Percentiles rank a stretch among this genome's conserved stretches.
phyloP scores from a whole-genome alignment of 2,797 vertebrate species.

The Lophotriccus pileatus region DNA sequence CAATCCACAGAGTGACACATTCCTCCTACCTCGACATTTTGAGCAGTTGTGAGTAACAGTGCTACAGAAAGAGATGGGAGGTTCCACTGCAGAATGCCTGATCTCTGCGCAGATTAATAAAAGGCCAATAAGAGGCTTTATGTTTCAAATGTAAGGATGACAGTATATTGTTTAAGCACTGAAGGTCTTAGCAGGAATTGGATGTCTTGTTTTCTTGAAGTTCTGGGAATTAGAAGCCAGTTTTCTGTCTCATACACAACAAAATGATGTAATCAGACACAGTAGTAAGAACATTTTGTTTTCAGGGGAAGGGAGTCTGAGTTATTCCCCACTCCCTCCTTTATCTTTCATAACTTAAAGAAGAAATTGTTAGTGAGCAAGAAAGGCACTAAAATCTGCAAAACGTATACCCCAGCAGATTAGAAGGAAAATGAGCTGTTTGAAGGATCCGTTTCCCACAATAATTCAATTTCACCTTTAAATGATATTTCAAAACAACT shows the following conservation, averaged over 20 bases:
- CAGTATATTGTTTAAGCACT: not conserved
- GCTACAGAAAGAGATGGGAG: not conserved
- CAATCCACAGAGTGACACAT: not conserved
- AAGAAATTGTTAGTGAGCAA: not conserved
- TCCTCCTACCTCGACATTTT: accelerated
- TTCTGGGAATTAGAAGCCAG: slow-evolving; percentile 7
- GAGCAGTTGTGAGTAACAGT: not conserved
- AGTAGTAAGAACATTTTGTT: slow-evolving; percentile 16
- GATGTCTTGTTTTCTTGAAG: slow-evolving; percentile 21
- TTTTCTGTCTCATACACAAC: slow-evolving; percentile 37
- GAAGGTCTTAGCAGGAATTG: not conserved
- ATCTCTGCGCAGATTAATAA: not conserved
- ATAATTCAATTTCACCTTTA: slow-evolving; percentile 26
- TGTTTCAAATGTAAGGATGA: not conserved
- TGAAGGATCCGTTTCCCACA: slow-evolving; percentile 31
- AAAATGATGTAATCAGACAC: not conserved
- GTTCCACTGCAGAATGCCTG: not conserved
- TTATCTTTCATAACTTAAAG: slow-evolving; percentile 6
- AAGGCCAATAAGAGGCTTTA: not conserved
- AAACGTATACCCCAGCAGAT: not conserved
- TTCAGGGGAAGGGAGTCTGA: not conserved
- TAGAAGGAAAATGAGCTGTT: slow-evolving; percentile 13
- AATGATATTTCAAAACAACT: slow-evolving; percentile 47
- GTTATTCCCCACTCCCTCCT: not conserved
- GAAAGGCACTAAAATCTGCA: slow-evolving; percentile 3